Base-by-base conservation (phyloP, 2,888 invertebrate genomes). In the Aphidoletes aphidimyza region DNA sequence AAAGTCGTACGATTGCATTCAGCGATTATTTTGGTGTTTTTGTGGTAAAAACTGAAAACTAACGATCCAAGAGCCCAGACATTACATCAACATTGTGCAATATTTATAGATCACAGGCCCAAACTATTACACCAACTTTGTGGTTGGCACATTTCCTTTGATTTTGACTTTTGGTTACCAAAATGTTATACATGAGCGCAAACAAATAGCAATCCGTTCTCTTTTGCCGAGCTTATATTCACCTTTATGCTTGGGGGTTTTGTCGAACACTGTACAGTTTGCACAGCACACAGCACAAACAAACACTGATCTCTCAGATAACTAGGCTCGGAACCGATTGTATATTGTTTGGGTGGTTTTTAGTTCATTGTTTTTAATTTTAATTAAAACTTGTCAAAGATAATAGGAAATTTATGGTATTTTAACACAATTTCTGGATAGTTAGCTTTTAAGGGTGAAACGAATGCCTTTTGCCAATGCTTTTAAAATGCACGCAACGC, bases 341-440 rank as follows among this genome's bases (percentile, higher is more conserved):
- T 78, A 1, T 5, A 5, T 3, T 36, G 78, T 78, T 3, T 78
- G 34, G 9, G 47, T 17, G 9, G 22, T 54, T 54, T 81, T 81
- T 81, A n/a, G 81, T 81, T 81, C 81, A 81, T 81, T 81, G 36
- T 81, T 81, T 81, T 81, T 81, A 81, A 81, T 81, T 81, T 81
- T 81, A 81, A 81, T 81, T 81, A 81, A 81, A 81, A 81, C 81
- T 81, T 81, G 81, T 81, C 37, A 81, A 81, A 81, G 81, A 81
- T 81, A 81, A 81, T 81, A 37, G 81, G 6, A 37, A 81, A 81
- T 81, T 81, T 81, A 81, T 81, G 81, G 81, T 6, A n/a, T 81
- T 81, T 81, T 81, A 81, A 81, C 81, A 81, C 81, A 81, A 81
- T 81, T 81, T 81, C 81, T 81, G 81, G 81, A n/a, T 81, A 36